Evolutionary conservation across 2,113 vertebrate genomes (phyloP), one percentile per base, ranked within the genome.

Genomic region (Nestor notabilis): DNA sequence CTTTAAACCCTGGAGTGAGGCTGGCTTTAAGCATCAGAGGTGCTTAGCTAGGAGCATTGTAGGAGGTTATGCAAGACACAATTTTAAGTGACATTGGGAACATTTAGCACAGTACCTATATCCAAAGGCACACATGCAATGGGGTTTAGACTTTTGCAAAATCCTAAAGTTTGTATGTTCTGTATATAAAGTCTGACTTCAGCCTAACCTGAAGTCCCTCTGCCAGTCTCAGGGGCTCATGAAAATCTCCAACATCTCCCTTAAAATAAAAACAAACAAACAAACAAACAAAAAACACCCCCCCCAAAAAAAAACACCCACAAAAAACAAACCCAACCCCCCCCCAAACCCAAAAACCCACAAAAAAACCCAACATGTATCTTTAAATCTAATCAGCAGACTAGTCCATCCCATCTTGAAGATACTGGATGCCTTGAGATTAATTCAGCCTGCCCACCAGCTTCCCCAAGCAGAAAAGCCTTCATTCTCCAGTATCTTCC

Each of bases 21-120:
- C 83, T 97, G 86, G 29, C 77, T 96, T 94, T 89, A 65, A 84
- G 69, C 61, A 75, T 2, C 76, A 84, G 77, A 90, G 83, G 60
- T 78, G 65, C 76, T 89, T 89, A 61, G 69, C 86, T 82, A 33
- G 74, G 39, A 41, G 65, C 80, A 43, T 41, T 9, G 5, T 29
- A 80, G 83, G 64, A 86, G 47, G 60, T 79, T 86, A 79, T 60
- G 44, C n/a, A 91, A 77, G 65, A 61, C 83, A 41, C 65, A 82
- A 2, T 24, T 55, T 16, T 7, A 89, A 60, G 17, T 50, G 77
- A 68, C 56, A 33, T 24, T 27, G 23, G 68, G 29, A 90, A 52
- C 19, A 15, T 64, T 64, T 86, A 74, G 93, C 83, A 64, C 64
- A 60, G 78, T 4, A 85, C 28, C 77, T 83, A 23, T 52, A 75